Evolutionary conservation across 2,888 invertebrate species (phyloP), one percentile per base, ranked within the genome.

Genomic region (Idaea biselata): DNA sequence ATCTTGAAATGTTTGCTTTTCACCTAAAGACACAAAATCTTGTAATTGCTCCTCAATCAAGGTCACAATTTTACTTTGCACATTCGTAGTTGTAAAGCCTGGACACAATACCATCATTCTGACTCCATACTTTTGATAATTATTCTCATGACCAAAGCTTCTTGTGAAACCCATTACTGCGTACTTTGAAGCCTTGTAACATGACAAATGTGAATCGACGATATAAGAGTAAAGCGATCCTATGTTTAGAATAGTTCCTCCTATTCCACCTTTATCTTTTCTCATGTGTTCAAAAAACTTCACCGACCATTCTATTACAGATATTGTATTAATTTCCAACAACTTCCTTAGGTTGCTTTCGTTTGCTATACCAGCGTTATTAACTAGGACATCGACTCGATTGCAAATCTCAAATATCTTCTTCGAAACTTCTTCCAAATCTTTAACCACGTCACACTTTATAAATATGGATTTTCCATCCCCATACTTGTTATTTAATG

Each of bases 141-240:
- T 90, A 59, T 78, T 78, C 68, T 74, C 75, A 71, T 87, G 74
- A 61, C 93, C 79, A 77, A 91, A 65, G 0, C 90, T 87, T 61
- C 84, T 84, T 32, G 88, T 86, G 61, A 93, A 81, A 6, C 93
- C 93, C 33, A 91, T 74, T 1, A 94, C 88, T 17, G 90, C 93
- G 64, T 87, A 87, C 55, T 78, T 75, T 0, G 78, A 73, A 5
- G 77, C 63, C 59, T 70, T 70, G 54, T 75, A 78, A 11, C 93
- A 82, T 0, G 94, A 94, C 58, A 88, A 76, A 25, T 87, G 87
- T 31, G 88, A 86, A 57, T 87, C 77, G 44, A 91, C 81, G 66
- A 83, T 80, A 54, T 93, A 84, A 0, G 94, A 94, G 63, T 93
- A 89, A 16, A 93, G 88, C 0, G 95, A 94, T 1, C 94, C 87